Evolutionary conservation across 2,888 invertebrate species (phyloP).

Genomic region (Cacoxenus indagator): DNA sequence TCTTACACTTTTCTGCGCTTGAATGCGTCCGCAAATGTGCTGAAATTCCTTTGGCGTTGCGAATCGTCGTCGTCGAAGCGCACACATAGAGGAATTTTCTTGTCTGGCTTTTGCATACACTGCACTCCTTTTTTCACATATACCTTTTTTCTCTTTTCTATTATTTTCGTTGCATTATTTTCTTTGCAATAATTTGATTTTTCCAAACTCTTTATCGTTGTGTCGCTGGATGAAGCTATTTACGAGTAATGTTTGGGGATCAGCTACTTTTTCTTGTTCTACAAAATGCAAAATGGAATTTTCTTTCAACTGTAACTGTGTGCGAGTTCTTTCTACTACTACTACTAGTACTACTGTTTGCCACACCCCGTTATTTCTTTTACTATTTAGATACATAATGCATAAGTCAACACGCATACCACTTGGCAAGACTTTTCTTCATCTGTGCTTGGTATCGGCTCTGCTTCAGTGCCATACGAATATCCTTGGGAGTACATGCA

Average conservation of each 20-base stretch:
- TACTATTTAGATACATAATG: background rate
- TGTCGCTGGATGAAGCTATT: no score
- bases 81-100: slow-evolving; percentile 34
- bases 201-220: no score
- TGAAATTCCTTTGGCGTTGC: slow-evolving; percentile 35
- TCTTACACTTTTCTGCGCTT: slow-evolving; percentile 17
- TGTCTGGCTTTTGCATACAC: slow-evolving; percentile 13
- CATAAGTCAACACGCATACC: background rate
- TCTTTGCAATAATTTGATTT: background rate
- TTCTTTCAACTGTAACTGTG: background rate
- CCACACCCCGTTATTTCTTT: background rate
- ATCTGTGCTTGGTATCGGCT: background rate
- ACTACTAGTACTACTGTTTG: no score
- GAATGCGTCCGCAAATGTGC: slow-evolving; percentile 10
- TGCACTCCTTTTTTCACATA: slow-evolving; percentile 22
- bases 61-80: slow-evolving; percentile 37
- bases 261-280: no score
- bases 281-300: no score
- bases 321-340: no score
- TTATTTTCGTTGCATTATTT: background rate
- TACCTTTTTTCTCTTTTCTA: slow-evolving; percentile 1
- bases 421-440: background rate
- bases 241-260: no score
- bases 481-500: background rate
- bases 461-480: background rate